Evolutionary conservation across 2,797 vertebrate genomes (phyloP).

Genomic region (Cossypha polioptera): DNA sequence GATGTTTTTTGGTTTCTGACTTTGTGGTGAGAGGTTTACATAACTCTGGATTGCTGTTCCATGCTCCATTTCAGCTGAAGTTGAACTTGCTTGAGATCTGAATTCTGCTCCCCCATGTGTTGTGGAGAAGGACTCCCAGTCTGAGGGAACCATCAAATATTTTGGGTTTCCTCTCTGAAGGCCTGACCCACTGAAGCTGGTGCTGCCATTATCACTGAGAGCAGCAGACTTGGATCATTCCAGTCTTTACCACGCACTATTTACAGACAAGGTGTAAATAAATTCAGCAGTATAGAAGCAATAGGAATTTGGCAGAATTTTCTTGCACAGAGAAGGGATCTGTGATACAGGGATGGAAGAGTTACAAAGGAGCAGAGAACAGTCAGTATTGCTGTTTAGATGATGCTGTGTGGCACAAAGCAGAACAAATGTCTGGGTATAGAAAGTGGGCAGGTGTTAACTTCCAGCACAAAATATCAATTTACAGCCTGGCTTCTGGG

Average conservation of each 20-base stretch:
- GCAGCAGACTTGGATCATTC: not conserved
- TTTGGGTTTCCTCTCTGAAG: not conserved
- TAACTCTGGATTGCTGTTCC: not conserved
- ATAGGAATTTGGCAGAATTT: not conserved
- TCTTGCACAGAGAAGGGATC: not conserved
- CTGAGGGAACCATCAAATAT: not conserved
- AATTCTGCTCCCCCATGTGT: fast-evolving
- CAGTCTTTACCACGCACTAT: fast-evolving
- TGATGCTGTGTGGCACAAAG: not conserved
- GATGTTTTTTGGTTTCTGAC: not conserved
- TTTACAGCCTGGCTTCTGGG: not conserved
- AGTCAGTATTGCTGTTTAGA: not conserved
- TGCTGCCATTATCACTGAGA: not conserved
- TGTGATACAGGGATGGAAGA: not conserved
- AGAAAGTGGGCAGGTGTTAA: not conserved
- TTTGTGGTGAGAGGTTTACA: not conserved
- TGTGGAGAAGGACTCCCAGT: not conserved
- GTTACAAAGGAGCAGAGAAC: not conserved
- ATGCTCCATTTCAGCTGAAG: not conserved
- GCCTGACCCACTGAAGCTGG: not conserved
- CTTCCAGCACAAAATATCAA: not conserved
- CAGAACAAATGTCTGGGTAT: not conserved
- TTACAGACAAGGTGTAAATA: not conserved
- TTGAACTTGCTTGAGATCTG: not conserved
- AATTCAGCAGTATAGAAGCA: fast-evolving